Conservation (phyloP, 2,797 vertebrate species). For the Siniperca obscura region DNA sequence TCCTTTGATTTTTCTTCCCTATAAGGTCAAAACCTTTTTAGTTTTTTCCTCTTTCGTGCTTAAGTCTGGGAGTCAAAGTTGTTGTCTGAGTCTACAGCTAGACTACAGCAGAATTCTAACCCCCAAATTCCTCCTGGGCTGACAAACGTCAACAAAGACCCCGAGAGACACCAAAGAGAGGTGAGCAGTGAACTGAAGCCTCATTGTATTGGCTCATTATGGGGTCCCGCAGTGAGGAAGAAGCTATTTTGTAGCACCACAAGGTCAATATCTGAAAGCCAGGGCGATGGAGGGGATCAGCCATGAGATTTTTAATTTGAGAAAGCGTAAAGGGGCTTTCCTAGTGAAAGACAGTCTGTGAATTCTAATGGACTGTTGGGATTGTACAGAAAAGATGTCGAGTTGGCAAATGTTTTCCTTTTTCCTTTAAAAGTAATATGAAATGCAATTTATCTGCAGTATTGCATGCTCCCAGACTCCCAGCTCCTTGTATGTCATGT, state of each 20-base stretch:
- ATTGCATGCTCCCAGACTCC: neutral
- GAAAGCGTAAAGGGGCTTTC: slow-evolving; percentile 78
- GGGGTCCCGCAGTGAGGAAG: slow-evolving; percentile 82
- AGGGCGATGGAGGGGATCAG: slow-evolving; percentile 79
- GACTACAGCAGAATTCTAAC: slow-evolving; percentile 73
- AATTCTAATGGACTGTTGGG: slow-evolving; percentile 74
- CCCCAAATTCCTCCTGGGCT: slow-evolving; percentile 79
- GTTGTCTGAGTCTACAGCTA: slow-evolving; percentile 66
- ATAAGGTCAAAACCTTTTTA: slow-evolving; percentile 67
- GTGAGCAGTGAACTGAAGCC: slow-evolving; percentile 84
- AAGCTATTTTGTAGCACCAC: slow-evolving; percentile 82
- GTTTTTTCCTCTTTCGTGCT: slow-evolving; percentile 46
- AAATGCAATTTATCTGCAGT: slow-evolving; percentile 35
- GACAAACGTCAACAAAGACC: slow-evolving; percentile 85
- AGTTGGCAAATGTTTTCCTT: slow-evolving; percentile 56
- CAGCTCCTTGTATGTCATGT: neutral
- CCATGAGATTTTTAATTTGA: slow-evolving; percentile 81
- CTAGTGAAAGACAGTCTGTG: slow-evolving; percentile 67
- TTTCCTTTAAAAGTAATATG: slow-evolving; percentile 31
- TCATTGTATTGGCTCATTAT: slow-evolving; percentile 84
- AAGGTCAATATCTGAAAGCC: slow-evolving; percentile 85
- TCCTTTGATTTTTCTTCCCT: slow-evolving; percentile 65
- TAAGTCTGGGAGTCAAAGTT: slow-evolving; percentile 71
- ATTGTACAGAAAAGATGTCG: slow-evolving; percentile 61
- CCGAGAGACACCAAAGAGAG: slow-evolving; percentile 81